Base-by-base conservation (phyloP, 2,888 invertebrate genomes). In the Macrophya alboannulata region DNA sequence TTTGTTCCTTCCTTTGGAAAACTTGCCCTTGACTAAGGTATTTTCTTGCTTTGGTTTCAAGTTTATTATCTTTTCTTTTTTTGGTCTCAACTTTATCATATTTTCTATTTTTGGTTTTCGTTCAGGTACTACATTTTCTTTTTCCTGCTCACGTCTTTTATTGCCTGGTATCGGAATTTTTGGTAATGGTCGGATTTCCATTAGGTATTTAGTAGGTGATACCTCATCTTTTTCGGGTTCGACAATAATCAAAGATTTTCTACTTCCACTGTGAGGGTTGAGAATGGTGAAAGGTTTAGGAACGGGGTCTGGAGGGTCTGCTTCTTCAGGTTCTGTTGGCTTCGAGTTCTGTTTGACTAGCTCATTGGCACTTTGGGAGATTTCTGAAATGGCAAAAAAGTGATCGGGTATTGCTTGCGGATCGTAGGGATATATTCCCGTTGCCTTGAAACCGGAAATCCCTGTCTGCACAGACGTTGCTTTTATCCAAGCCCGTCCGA, bases 321-420 rank as follows among this genome's bases (percentile, higher is more conserved):
- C 12, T 68, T 68, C 21, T 65, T 65, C 25, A 21, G n/a, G 65
- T 65, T 65, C 65, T 21, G 25, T 25, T 9, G 25, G 65, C 68
- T 68, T 37, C 68, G 15, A 68, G 68, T 68, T 68, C 68, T 68
- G 37, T 37, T 31, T 37, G 31, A 68, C 74, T 45, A 43, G 37
- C 8, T 68, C 68, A 68, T 68, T 68, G 25, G 68, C 68, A 68
- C 37, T 68, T 31, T 37, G 25, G 37, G 68, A 68, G 55, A 12
- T 84, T 37, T 87, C 85, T 55, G 85, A 86, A 37, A 79, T 74
- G n/a, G 86, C 59, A 68, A 87, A 86, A 71, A 86, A 87, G 48
- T 87, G 81, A n/a, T 87, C 88, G 21, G 87, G 84, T 74, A 87
- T 87, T 17, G 55, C 65, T 37, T 85, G 55, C 65, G 86, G 88